phyloP scores from a whole-genome alignment of 2,888 invertebrate genomes.

The Dione juno region DNA sequence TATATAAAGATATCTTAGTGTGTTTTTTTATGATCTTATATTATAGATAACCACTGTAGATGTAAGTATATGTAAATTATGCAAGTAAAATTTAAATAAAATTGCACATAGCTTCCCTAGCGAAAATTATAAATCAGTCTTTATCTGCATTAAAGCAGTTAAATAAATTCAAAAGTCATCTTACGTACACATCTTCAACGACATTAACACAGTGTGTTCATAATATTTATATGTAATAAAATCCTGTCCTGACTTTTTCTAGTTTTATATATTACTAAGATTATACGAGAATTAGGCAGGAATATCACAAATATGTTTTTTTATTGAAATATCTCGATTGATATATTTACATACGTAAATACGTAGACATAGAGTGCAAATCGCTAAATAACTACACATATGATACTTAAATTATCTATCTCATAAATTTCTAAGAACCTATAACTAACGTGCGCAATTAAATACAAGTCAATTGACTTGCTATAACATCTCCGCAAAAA shows the following conservation, averaged over 20 bases:
- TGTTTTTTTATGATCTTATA: no score
- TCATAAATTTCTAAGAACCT: no score
- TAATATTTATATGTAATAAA: slow-evolving; percentile 10
- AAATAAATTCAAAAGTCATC: slow-evolving; percentile 6
- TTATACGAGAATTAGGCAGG: background rate
- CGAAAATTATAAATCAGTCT: background rate
- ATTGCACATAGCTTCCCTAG: background rate
- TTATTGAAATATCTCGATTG: no score
- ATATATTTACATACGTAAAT: no score
- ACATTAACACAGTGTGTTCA: slow-evolving; percentile 15
- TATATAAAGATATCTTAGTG: no score
- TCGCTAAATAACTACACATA: background rate
- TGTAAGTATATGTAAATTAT: no score
- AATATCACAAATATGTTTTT: background rate
- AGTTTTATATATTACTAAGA: background rate
- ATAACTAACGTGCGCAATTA: no score
- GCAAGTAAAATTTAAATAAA: background rate
- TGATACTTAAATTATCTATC: no score
- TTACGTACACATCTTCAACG: background rate
- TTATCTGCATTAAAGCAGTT: background rate
- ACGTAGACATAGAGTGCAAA: no score
- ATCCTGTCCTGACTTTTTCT: background rate
- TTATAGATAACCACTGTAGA: background rate
- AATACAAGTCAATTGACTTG: no score
- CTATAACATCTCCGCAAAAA: no score